Evolutionary conservation across 2,888 invertebrate genomes (phyloP), one percentile per base, ranked within the genome.

Genomic region (Arge pagana): DNA sequence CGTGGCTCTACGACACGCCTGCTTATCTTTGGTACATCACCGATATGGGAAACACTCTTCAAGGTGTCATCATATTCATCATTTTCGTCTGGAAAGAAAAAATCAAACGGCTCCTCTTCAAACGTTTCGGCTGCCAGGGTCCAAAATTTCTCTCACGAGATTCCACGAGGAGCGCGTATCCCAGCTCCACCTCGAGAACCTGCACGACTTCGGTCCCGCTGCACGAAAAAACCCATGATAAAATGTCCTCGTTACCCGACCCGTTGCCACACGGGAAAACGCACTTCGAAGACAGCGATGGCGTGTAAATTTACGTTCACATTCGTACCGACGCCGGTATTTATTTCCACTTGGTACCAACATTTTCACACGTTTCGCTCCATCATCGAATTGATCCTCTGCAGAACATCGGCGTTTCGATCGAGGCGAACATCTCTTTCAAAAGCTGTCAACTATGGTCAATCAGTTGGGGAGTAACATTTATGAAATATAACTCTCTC

Each of bases 51-150:
- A 88, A 88, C 64, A 83, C 86, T 0, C 80, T 86, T 26, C 85
- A 87, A 55, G 88, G 88, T 0, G 74, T 88, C 0, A 82, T 84
- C 39, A 86, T 88, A 40, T 89, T 89, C 76, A 76, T 87, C 59
- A 85, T 88, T 60, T 88, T 88, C 70, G 87, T 88, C 3, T 87
- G 85, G 79, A 89, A 88, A 67, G 79, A 80, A 62, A 86, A 86
- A 68, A 85, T 85, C 52, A 82, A 83, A 70, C 79, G 78, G 10
- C 74, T 85, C 37, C 76, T 88, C 33, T 78, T 83, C 62, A 83
- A 83, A 68, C 82, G 85, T 80, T 84, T 74, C 11, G 66, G 69
- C 5, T 72, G 65, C 33, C 55, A 62, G 16, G 60, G 60, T 2
- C 52, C 45, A 53, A 73, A 53, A 53, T 69, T 67, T 56, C 62